A percentile compares a stretch with the other conserved stretches of the same genome.
Conservation (phyloP, 64 coral and sea anemone species). For the Pocillopora verrucosa region DNA sequence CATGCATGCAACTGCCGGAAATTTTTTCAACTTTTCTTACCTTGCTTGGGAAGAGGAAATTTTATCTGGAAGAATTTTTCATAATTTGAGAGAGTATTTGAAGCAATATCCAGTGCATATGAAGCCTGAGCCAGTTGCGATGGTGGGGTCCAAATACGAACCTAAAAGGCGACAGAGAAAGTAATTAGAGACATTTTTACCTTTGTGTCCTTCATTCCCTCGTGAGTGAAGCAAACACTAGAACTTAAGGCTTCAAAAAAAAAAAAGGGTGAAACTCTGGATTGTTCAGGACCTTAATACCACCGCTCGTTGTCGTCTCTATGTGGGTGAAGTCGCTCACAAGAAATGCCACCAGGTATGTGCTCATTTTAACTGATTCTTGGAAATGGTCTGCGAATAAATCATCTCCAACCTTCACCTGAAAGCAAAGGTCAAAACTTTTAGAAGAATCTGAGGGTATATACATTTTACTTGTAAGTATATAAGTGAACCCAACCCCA, state of each 20-base stretch:
- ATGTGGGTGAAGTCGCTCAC: constrained; percentile 90
- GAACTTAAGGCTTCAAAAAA: too few relatives aligned
- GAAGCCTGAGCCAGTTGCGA: constrained; percentile 41
- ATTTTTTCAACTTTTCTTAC: constrained; percentile 21
- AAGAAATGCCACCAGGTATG: constrained; percentile 93
- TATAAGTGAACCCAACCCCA: too few relatives aligned
- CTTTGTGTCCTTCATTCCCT: not conserved
- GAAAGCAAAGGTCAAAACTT: not conserved
- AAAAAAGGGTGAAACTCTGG: too few relatives aligned
- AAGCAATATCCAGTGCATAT: constrained; percentile 66
- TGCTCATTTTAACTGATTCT: constrained; percentile 86
- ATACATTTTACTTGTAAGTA: too few relatives aligned
- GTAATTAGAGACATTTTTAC: not conserved
- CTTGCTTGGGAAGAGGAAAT: constrained; percentile 87
- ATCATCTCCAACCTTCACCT: constrained; percentile 50
- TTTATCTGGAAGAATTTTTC: constrained; percentile 70
- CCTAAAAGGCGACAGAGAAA: constrained; percentile 7
- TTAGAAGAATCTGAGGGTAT: too few relatives aligned
- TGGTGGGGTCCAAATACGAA: constrained; percentile 82
- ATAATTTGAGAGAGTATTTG: constrained; percentile 65
- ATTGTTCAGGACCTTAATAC: constrained; percentile 37
- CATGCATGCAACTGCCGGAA: too few relatives aligned
- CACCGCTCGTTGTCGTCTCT: constrained; percentile 58
- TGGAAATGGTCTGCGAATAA: constrained; percentile 72
- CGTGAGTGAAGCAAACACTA: not conserved